A percentile compares a stretch with the other conserved stretches of the same genome.
Evolutionary conservation across 2,113 vertebrate genomes (phyloP).

Genomic region (Gymnorhina tibicen): DNA sequence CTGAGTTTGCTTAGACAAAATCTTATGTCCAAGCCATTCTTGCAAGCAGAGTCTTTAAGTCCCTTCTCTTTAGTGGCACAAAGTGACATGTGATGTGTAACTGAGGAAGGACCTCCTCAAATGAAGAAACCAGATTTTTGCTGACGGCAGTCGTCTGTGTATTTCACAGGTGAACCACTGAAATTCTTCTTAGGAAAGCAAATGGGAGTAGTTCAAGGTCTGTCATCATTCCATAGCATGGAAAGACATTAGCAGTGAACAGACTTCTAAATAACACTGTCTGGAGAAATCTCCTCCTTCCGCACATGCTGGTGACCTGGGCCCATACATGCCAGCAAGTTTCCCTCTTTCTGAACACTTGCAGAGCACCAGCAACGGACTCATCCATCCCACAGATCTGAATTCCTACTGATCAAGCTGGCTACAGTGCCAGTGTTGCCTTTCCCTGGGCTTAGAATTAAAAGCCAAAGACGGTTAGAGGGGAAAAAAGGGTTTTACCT

Average conservation of each 20-base stretch:
- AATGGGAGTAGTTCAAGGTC: background rate
- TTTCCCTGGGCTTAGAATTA: no score
- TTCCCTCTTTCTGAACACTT: background rate
- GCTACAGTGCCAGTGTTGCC: background rate
- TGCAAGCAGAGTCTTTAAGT: background rate
- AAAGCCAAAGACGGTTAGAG: no score
- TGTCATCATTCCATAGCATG: background rate
- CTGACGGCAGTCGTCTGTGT: background rate
- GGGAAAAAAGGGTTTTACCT: no score
- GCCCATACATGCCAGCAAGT: background rate
- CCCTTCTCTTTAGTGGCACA: background rate
- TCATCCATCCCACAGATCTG: background rate
- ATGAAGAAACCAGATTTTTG: background rate
- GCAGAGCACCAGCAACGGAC: background rate
- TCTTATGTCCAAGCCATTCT: background rate
- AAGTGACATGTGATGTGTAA: fast-evolving
- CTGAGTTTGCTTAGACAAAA: background rate
- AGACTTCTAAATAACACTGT: background rate
- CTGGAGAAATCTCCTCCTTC: background rate
- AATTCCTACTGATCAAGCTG: background rate
- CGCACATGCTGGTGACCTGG: fast-evolving
- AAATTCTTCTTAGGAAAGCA: background rate
- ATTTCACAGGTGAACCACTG: background rate
- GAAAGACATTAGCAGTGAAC: background rate
- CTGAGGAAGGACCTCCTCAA: background rate